phyloP scores from a whole-genome alignment of 2,113 vertebrate genomes.

The Zosterops hypoxanthus region DNA sequence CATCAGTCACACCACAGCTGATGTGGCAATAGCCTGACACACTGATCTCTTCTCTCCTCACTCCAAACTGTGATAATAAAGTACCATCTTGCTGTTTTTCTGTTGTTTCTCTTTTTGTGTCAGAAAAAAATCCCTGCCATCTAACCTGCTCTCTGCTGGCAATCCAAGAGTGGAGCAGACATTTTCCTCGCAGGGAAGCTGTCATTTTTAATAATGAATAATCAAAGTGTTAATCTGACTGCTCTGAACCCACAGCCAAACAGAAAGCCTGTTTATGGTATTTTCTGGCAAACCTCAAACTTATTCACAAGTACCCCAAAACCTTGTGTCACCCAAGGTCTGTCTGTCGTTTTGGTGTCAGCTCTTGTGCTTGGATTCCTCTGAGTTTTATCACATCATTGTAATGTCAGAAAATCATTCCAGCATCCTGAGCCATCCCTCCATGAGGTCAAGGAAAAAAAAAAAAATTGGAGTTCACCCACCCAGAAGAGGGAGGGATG shows the following conservation, averaged over 20 bases:
- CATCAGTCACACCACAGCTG: background rate
- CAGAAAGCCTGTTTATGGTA: background rate
- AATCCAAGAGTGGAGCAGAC: background rate
- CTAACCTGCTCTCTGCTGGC: background rate
- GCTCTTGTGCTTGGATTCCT: background rate
- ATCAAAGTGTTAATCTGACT: background rate
- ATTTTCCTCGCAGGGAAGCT: background rate
- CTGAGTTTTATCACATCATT: fast-evolving
- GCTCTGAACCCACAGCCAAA: background rate
- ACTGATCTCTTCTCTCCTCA: background rate
- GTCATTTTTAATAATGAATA: background rate
- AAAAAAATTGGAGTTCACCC: background rate
- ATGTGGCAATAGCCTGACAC: background rate
- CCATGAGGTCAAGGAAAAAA: background rate
- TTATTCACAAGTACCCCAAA: background rate
- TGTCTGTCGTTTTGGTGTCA: background rate
- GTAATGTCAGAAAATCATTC: background rate
- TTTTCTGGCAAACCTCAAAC: background rate
- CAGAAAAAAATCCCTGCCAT: background rate
- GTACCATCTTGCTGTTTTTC: background rate
- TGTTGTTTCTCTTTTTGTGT: background rate
- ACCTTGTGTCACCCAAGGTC: background rate
- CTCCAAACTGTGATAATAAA: background rate
- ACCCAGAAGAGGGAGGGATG: background rate
- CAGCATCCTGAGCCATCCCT: background rate